Conservation (phyloP, 1,140 invertebrate species). For the Tetraneura akinire region DNA sequence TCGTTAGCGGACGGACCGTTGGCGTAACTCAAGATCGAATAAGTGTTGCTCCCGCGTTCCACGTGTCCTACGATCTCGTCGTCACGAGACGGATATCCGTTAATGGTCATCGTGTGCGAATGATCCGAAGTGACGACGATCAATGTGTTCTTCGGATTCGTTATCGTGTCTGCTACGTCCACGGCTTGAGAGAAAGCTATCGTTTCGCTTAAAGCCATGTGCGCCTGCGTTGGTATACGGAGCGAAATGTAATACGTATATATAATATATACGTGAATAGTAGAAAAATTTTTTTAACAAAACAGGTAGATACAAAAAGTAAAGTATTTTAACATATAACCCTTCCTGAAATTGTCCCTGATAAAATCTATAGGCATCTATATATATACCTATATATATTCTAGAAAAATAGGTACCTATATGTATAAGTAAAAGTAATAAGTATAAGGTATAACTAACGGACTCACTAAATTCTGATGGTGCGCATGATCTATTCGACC, state of each 20-base stretch:
- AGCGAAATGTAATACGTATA: too few relatives aligned
- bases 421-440: too few relatives aligned
- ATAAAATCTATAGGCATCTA: too few relatives aligned
- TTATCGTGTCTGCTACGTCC: constrained; percentile 49
- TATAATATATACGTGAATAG: too few relatives aligned
- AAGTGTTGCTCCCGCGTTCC: constrained; percentile 64
- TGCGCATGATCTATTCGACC: constrained; percentile 69
- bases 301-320: too few relatives aligned
- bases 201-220: constrained; percentile 70
- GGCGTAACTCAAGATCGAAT: constrained; percentile 73
- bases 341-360: too few relatives aligned
- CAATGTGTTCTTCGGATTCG: constrained; percentile 63
- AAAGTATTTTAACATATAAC: too few relatives aligned
- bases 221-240: constrained; percentile 58
- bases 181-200: constrained; percentile 70
- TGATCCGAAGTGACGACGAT: constrained; percentile 71
- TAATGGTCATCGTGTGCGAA: constrained; percentile 67
- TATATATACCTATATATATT: too few relatives aligned
- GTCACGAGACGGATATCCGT: constrained; percentile 70
- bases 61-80: constrained; percentile 66
- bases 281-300: too few relatives aligned
- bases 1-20: constrained; percentile 67
- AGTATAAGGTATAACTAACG: too few relatives aligned
- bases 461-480: constrained; percentile 61
- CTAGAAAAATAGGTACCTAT: too few relatives aligned